These are phyloP conservation scores for Octodon degus DNA, from an alignment of 2,113 vertebrate species.

Conservation along the genomic window DNA sequence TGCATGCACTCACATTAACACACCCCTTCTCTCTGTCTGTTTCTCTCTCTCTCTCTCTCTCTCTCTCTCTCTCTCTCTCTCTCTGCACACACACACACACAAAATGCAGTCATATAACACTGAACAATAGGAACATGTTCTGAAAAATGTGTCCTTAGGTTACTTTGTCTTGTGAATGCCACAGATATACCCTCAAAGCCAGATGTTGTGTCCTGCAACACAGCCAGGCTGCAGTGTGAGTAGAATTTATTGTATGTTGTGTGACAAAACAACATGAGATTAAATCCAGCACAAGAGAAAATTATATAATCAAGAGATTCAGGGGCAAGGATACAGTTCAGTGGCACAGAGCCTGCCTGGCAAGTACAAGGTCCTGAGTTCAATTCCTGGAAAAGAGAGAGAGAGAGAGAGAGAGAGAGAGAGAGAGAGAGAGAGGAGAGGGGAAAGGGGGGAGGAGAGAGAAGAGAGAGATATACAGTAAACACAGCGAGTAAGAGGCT, in stretches of 20 bases:
- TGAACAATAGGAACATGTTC: neutral
- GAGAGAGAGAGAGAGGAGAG: too few relatives aligned
- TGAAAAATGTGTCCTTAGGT: neutral
- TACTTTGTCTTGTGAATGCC: neutral
- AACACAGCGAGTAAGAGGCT: neutral
- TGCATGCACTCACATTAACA: neutral
- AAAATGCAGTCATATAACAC: neutral
- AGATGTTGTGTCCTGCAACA: neutral
- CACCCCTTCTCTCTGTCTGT: too few relatives aligned
- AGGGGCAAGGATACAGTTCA: too few relatives aligned
- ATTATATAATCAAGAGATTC: neutral
- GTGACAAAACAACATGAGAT: neutral
- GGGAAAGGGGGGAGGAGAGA: too few relatives aligned
- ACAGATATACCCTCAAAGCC: neutral
- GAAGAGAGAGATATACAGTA: too few relatives aligned
- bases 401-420: too few relatives aligned
- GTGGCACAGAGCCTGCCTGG: too few relatives aligned
- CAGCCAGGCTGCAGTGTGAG: neutral
- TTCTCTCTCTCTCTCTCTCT: too few relatives aligned
- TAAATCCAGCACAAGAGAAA: neutral
- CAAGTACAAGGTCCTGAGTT: too few relatives aligned
- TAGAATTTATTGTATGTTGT: neutral
- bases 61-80: too few relatives aligned
- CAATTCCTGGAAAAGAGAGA: neutral
- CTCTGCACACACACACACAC: neutral